Percentiles rank a stretch among this genome's conserved stretches.
Conservation (phyloP, 2,113 vertebrate genomes). For the Mionectes macconnelli region DNA sequence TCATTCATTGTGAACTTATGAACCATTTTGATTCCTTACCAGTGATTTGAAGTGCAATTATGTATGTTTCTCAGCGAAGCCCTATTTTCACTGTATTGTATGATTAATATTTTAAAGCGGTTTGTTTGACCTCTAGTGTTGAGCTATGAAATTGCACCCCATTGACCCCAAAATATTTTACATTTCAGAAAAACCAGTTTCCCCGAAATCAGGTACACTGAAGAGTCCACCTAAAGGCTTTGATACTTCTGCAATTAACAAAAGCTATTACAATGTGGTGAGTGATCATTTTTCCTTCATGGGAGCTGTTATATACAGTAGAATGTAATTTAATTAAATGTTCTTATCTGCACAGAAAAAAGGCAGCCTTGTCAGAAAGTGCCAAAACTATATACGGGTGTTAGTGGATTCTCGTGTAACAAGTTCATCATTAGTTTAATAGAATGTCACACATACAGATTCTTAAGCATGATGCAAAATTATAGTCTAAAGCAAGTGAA, state of each 20-base stretch:
- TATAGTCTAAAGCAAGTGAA: background rate
- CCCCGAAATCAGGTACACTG: conserved; percentile 90
- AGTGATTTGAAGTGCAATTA: background rate
- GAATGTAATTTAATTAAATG: background rate
- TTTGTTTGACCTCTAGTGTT: conserved; percentile 49
- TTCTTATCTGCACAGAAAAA: background rate
- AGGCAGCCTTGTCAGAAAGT: background rate
- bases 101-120: background rate
- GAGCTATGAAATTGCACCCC: conserved; percentile 5
- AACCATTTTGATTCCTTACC: background rate
- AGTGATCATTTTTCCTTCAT: conserved; percentile 50
- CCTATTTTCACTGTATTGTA: background rate
- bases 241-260: conserved; percentile 92
- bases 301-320: background rate
- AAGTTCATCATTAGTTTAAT: background rate
- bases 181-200: conserved; percentile 91
- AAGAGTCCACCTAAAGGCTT: conserved; percentile 98
- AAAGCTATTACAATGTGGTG: conserved; percentile 98
- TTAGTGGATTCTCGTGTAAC: background rate
- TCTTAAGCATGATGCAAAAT: background rate
- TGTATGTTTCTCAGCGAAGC: background rate
- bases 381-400: background rate
- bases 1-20: background rate
- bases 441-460: background rate
- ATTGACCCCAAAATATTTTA: background rate